Base-by-base conservation (phyloP, 2,888 invertebrate species). In the Megastigmus dorsalis region DNA sequence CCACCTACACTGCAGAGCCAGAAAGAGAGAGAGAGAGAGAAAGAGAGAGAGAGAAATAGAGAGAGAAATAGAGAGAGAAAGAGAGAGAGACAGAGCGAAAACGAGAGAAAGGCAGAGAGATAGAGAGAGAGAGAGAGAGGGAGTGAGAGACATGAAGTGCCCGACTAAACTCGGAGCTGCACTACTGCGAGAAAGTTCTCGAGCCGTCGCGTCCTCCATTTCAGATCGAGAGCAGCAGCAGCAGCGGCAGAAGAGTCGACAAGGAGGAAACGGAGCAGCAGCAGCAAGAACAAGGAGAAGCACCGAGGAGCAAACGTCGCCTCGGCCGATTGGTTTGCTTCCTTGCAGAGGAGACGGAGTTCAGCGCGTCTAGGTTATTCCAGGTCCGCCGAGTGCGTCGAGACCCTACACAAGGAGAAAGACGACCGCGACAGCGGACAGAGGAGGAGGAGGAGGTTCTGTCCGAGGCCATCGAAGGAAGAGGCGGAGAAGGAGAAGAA, bases 111-210 rank as follows among this genome's bases (percentile, higher is more conserved):
- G n/a, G n/a, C n/a, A n/a, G n/a, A n/a, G n/a, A n/a, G n/a, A n/a
- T n/a, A n/a, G n/a, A n/a, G n/a, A n/a, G n/a, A n/a, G n/a, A n/a
- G n/a, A n/a, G n/a, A n/a, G n/a, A n/a, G n/a, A n/a, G n/a, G n/a
- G n/a, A n/a, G n/a, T n/a, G n/a, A n/a, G n/a, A n/a, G n/a, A n/a
- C n/a, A n/a, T n/a, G n/a, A n/a, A n/a, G n/a, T n/a, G 65, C 33
- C 71, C 33, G 71, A 50, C 63, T 41, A 65, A 57, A 65, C 48
- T 13, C 50, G 0, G 57, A 65, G 48, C 23, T 41, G 7, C n/a
- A 50, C 71, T 65, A 72, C 71, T 65, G 20, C n/a, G 30, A 28
- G 30, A 28, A 15, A 28, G 13, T 45, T n/a, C 18, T 26, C 26
- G 9, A 28, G n/a, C 13, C 15, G 1, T 30, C 28, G 7, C 45